A percentile compares a stretch with the other conserved stretches of the same genome.
Conservation (phyloP, 2,113 vertebrate genomes). For the Picathartes gymnocephalus region DNA sequence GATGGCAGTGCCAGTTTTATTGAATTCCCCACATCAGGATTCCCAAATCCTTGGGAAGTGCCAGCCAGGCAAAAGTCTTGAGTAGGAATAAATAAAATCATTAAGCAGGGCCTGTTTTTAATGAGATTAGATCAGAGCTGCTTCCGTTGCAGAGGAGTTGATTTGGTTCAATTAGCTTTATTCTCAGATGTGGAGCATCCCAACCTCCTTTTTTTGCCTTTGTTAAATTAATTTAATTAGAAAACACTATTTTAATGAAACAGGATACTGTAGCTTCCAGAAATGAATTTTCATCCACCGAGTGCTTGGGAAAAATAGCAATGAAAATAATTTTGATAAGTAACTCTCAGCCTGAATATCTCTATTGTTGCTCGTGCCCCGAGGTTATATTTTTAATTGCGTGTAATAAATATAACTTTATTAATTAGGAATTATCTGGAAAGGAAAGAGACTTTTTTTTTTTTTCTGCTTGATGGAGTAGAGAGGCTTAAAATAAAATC, state of each 20-base stretch:
- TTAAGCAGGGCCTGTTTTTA: background rate
- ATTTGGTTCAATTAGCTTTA: background rate
- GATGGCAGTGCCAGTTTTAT: background rate
- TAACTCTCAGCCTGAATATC: background rate
- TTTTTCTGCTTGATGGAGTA: background rate
- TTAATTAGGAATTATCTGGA: constrained; percentile 54
- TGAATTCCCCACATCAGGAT: background rate
- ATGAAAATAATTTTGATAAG: constrained; percentile 20
- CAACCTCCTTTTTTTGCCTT: background rate
- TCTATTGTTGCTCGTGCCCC: background rate
- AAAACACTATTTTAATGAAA: constrained; percentile 20
- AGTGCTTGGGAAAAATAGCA: background rate
- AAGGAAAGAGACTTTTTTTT: background rate
- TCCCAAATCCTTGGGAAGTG: background rate
- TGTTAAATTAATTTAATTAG: constrained; percentile 59
- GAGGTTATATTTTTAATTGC: constrained; percentile 51
- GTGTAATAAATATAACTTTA: constrained; percentile 55
- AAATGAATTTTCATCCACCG: background rate
- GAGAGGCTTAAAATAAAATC: constrained; percentile 15
- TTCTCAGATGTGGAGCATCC: constrained; percentile 3
- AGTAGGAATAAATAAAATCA: background rate
- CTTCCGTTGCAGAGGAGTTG: background rate
- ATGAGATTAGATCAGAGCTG: constrained; percentile 32
- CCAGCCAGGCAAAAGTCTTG: background rate
- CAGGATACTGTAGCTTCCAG: background rate